Conservation (phyloP, 2,888 invertebrate genomes). For the Pseudoips prasinana region DNA sequence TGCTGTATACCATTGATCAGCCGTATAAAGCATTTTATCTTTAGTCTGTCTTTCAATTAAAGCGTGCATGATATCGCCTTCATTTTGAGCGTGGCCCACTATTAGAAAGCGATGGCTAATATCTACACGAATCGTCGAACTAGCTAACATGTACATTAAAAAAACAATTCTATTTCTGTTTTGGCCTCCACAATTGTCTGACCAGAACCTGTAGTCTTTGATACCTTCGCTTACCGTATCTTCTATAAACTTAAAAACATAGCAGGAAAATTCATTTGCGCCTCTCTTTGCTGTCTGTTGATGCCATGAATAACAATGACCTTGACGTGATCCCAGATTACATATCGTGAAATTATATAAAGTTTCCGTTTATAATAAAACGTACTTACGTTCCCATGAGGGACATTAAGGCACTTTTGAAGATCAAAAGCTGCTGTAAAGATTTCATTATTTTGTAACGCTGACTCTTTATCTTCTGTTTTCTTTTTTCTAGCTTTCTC, state of each 20-base stretch:
- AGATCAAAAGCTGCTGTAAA: background rate
- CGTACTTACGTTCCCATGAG: background rate
- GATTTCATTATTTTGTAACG: background rate
- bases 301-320: background rate
- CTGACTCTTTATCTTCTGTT: background rate
- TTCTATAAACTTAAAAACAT: background rate
- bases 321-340: background rate
- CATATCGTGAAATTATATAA: background rate
- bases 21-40: slow-evolving; percentile 15
- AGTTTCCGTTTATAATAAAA: background rate
- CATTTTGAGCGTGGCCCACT: slow-evolving; percentile 1
- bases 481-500: background rate
- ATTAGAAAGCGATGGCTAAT: slow-evolving; percentile 2
- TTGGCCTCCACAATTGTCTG: background rate
- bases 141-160: background rate
- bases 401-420: background rate
- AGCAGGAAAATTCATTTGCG: background rate
- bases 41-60: slow-evolving; percentile 4
- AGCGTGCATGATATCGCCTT: background rate
- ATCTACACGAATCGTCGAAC: background rate
- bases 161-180: background rate
- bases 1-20: slow-evolving; percentile 9
- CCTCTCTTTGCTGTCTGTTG: background rate
- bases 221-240: background rate
- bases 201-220: background rate